Base-by-base conservation (phyloP, 2,888 invertebrate genomes). In the Callyntrura sp. region DNA sequence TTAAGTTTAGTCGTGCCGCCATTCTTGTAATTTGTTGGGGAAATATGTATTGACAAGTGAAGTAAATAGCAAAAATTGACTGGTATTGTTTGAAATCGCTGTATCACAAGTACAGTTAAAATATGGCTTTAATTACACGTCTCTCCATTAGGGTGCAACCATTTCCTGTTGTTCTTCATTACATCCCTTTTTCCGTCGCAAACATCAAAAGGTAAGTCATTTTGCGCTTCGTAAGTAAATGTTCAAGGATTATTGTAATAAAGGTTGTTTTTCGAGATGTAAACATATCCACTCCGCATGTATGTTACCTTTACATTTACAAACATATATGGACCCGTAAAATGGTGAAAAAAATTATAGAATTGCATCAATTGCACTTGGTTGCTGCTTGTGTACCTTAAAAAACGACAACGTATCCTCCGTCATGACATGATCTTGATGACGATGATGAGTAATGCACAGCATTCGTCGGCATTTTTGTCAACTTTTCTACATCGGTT, bases 401-500 rank as follows among this genome's bases (percentile, higher is more conserved):
- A n/a, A n/a, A 45, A 48, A 73, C 48, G 48, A 48, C 73, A 73
- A 73, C 20, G 48, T 48, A 73, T 23, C 68, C 43, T 25, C 12
- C 4, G 25, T 25, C 25, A 1, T 12, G 23, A 25, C n/a, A 6
- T 62, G 25, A 1, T 48, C n/a, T n/a, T n/a, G 45, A 45, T 5
- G 60, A 48, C 65, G n/a, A n/a, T n/a, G n/a, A 86, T 86, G 86
- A 86, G 86, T 86, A 86, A 86, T 78, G 60, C 86, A 28, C 35
- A 14, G 20, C 43, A 78, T 79, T 65, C 76, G 65, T 73, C 62
- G 17, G 35, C 6, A 35, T 76, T 62, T 86, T 73, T 86, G 86
- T 86, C 86, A 86, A 78, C 86, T 78, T 28, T 28, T 83, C 45
- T 17, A 57, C 60, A 76, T 57, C 85, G 62, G 55, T 28, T 12